Percentiles rank a stretch among this genome's conserved stretches.
Conservation (phyloP, 2,113 vertebrate species). For the Formicarius rufipectus region DNA sequence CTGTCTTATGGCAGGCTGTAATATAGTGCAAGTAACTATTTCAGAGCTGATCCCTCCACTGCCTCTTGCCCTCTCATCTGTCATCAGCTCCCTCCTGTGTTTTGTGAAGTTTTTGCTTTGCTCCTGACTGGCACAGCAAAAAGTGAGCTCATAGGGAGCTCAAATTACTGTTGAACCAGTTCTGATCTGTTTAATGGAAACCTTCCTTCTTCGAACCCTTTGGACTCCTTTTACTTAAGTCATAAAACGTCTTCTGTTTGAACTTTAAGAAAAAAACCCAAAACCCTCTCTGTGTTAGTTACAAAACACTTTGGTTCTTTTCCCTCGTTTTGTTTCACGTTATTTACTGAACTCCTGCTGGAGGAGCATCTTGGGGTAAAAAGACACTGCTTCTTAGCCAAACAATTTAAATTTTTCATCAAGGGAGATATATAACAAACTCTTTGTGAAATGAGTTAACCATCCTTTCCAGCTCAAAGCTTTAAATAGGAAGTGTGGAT, state of each 20-base stretch:
- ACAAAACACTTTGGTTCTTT: constrained; percentile 1
- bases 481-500: background rate
- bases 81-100: background rate
- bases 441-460: background rate
- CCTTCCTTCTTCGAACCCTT: constrained; percentile 27
- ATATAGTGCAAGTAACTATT: background rate
- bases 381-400: background rate
- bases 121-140: background rate
- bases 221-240: background rate
- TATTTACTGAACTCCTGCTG: constrained; percentile 1
- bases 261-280: constrained; percentile 24
- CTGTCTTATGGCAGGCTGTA: background rate
- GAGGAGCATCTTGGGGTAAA: background rate
- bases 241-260: constrained; percentile 23
- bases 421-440: constrained; percentile 9
- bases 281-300: background rate
- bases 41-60: background rate
- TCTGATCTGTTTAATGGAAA: constrained; percentile 50
- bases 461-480: background rate
- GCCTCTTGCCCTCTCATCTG: constrained; percentile 20
- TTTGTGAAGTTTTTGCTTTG: background rate
- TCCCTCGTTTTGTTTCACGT: background rate
- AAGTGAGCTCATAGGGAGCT: constrained; percentile 10
- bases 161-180: constrained; percentile 17
- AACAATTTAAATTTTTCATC: constrained; percentile 37